Evolutionary conservation across 2,113 vertebrate species (phyloP).

Genomic region (Varanus komodoensis): DNA sequence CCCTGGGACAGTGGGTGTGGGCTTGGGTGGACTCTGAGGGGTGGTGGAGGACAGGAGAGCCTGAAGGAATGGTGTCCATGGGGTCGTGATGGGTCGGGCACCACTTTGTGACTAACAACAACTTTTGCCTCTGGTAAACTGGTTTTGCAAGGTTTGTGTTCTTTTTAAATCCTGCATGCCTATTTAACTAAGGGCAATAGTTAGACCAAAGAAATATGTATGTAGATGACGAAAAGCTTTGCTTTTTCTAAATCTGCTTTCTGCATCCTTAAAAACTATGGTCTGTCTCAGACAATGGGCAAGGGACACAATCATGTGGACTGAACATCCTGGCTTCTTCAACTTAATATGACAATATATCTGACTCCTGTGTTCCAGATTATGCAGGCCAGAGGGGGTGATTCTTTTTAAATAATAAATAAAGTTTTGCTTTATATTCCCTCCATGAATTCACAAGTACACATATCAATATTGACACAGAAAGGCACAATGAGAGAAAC

Average conservation of each 20-base stretch:
- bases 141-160: background rate
- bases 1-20: too few species aligned
- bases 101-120: too few species aligned
- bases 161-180: background rate
- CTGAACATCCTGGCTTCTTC: background rate
- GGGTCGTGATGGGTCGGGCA: too few species aligned
- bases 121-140: background rate
- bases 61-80: too few species aligned
- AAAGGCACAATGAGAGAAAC: slow-evolving; percentile 54
- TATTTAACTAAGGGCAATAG: background rate
- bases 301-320: background rate
- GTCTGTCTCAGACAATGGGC: background rate
- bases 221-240: background rate
- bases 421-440: slow-evolving; percentile 48
- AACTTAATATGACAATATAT: background rate
- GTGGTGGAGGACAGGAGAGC: too few species aligned
- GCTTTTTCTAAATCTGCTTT: background rate
- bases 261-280: background rate
- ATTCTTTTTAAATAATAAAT: slow-evolving; percentile 70
- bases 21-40: too few species aligned
- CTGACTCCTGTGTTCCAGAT: slow-evolving; percentile 48
- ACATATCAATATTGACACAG: slow-evolving; percentile 14
- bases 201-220: background rate
- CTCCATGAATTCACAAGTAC: slow-evolving; percentile 56
- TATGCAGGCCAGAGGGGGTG: slow-evolving; percentile 30